Base-by-base conservation (phyloP, 2,797 vertebrate species). In the Pelobates cultripes region DNA sequence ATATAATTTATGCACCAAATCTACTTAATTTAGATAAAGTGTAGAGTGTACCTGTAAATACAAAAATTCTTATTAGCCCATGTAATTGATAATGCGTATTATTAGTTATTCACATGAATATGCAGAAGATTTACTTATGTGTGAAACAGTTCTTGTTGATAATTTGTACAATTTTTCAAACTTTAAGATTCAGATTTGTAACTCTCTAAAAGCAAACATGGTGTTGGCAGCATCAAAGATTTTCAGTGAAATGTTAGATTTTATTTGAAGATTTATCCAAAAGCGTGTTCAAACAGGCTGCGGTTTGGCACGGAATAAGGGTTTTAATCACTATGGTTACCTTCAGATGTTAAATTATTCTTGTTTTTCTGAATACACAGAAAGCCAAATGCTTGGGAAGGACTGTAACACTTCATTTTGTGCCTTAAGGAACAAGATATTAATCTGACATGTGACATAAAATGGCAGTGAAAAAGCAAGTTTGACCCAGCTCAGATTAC, bases 241-340 rank as follows among this genome's bases (percentile, higher is more conserved):
- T 80, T 75, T 74, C 15, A 45, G 47, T 43, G 55, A 74, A 81
- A 71, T 71, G 17, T 76, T 17, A 77, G 43, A 42, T 82, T 67
- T 53, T 55, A 53, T 76, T 63, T 66, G 5, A 57, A 71, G 80
- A 61, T 67, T 67, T 77, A 72, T 67, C 70, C 69, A 67, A 77
- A 82, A 73, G 66, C 75, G 28, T 78, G 75, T 78, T 73, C 12
- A 73, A 40, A 41, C 70, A 78, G 28, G 75, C 43, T 14, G 17
- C 15, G 60, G 53, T 83, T 78, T 83, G 70, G 64, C 76, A 74
- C 47, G 17, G 43, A 17, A 7, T 28, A 45, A 43, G 51, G 70
- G 53, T 67, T 83, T 83, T 75, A 70, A 41, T 83, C 64, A 44
- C 81, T 60, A 75, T 78, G 76, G 71, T 83, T 78, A 78, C 81